Base-by-base conservation (phyloP, 2,888 invertebrate species). In the Nomada flava region DNA sequence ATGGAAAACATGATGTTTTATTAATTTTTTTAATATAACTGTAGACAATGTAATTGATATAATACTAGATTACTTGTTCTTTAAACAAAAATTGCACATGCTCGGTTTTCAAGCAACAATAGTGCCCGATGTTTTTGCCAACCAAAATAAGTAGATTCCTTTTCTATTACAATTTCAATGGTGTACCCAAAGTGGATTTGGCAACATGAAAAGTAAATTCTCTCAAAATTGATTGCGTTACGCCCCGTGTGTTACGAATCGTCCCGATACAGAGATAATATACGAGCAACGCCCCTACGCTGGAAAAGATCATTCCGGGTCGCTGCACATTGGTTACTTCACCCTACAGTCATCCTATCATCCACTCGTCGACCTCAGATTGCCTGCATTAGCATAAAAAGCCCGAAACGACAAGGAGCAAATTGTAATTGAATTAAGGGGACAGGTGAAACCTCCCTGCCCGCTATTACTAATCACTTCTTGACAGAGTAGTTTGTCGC, bases 301-400 rank as follows among this genome's bases (percentile, higher is more conserved):
- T 88, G 64, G 65, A 82, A 81, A 82, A 86, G 87, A 88, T 88
- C 88, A 88, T 88, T 88, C 88, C 84, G 89, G 88, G 84, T 89
- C 86, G 88, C 60, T 84, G 88, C 82, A 76, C 87, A 86, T 86
- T 84, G 86, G 63, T 89, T 76, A 84, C 74, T 71, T 52, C 81
- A 76, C 86, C 82, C 85, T 44, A 79, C 75, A 75, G 67, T 74
- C 71, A 65, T 70, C 64, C 83, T 73, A 71, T 82, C 75, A 74
- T 81, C 78, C 76, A 77, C 78, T 88, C 85, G 82, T 82, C 73
- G 52, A 81, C 82, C 75, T 85, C 88, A 84, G 88, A 88, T 89
- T 83, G 89, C 77, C 87, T 76, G 73, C 73, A 88, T 88, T 88
- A 88, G 84, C 88, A 89, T 86, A 88, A 84, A 82, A 77, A 75